Percentiles rank a stretch among this genome's conserved stretches.
These are phyloP conservation scores for Prochilodus magdalenae DNA, from an alignment of 2,113 vertebrate species.

Conservation along the genomic window DNA sequence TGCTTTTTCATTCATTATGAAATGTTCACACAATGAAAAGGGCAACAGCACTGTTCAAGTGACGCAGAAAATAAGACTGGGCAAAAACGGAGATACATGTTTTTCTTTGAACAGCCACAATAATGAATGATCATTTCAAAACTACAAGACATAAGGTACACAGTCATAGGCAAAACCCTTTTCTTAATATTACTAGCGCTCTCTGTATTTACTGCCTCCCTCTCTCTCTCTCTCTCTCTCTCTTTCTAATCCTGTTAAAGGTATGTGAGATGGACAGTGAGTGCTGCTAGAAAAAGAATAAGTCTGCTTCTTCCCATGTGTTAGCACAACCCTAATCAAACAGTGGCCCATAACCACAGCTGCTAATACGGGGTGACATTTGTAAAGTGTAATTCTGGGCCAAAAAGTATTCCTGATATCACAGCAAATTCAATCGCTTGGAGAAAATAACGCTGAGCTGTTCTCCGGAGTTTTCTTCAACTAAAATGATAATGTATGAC, in stretches of 20 bases:
- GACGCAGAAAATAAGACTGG: too few species aligned
- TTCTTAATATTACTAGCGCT: too few species aligned
- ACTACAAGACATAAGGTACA: too few species aligned
- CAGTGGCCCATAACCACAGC: background rate
- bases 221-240: constrained; percentile 1
- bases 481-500: constrained; percentile 9
- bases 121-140: too few species aligned
- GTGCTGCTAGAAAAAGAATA: background rate
- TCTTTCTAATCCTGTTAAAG: background rate
- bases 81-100: too few species aligned
- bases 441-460: background rate
- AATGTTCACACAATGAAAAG: too few species aligned
- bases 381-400: background rate
- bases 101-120: too few species aligned
- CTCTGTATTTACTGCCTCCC: background rate
- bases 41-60: too few species aligned
- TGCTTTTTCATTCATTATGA: too few species aligned
- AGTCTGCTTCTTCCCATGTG: background rate
- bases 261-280: background rate
- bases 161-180: too few species aligned
- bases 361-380: background rate
- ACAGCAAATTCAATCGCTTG: background rate
- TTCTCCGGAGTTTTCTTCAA: constrained; percentile 8
- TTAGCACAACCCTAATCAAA: background rate
- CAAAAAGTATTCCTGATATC: background rate